Base-by-base conservation (phyloP, 2,888 invertebrate species). In the Hemaris fuciformis region DNA sequence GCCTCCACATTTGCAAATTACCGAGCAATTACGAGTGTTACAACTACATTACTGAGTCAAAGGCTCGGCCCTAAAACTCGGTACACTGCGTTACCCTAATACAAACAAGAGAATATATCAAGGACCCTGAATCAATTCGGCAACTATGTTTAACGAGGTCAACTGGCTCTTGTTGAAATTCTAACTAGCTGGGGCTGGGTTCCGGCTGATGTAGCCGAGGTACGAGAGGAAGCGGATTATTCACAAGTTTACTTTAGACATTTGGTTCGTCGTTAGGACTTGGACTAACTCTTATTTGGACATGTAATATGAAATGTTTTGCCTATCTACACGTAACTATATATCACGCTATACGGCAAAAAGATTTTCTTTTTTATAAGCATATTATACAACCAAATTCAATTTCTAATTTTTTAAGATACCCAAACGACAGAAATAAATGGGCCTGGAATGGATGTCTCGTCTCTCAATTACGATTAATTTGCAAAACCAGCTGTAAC, bases 61-160 rank as follows among this genome's bases (percentile, higher is more conserved):
- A 56, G 48, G 64, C 63, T 62, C 53, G 62, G 48, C 64, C 62
- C 58, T 45, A 63, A 70, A 74, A 62, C 66, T 67, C 10, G 25
- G 60, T 18, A 45, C 27, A 27, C 18, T 27, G 27, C 18, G 53
- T 46, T 10, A 20, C 20, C 13, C 57, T 56, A 41, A 66, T 60
- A 43, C 38, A 43, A 43, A 59, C 64, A 66, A 66, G 59, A 10
- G 2, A 77, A 81, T 80, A 79, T 79, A 85, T 84, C 80, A 83
- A 73, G 75, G 72, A 71, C 63, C 68, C 73, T n/a, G 74, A 79
- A 82, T 85, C 84, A 81, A 81, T 82, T 71, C 73, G 63, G 31
- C 56, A 59, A 64, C 58, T 43, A 41, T 57, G 27, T 42, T 58
- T 68, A 69, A 70, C 74, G 77, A 70, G 83, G 78, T 78, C 79